Evolutionary conservation across 2,113 vertebrate genomes (phyloP).

Genomic region (Turnix velox): DNA sequence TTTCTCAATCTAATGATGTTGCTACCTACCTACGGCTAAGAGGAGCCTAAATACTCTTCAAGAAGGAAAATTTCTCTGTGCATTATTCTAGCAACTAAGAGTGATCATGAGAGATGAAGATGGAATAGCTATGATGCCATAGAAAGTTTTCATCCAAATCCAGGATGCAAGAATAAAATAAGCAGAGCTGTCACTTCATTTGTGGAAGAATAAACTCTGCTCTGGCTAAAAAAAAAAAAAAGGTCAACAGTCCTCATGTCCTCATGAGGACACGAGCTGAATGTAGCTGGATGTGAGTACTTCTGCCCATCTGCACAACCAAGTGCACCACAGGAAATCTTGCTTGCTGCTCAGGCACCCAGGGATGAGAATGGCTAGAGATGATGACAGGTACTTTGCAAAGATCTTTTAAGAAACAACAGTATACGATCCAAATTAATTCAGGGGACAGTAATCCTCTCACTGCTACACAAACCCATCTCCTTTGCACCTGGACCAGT

Average conservation of each 20-base stretch:
- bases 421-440: neutral
- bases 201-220: neutral
- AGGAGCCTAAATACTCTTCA: neutral
- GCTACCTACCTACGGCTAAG: neutral
- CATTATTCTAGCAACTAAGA: neutral
- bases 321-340: neutral
- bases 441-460: neutral
- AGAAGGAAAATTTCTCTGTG: neutral
- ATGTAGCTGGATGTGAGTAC: neutral
- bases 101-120: neutral
- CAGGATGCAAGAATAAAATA: neutral
- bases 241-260: neutral
- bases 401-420: neutral
- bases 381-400: neutral
- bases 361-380: neutral
- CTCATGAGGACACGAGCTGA: neutral
- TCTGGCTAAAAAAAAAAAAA: neutral
- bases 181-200: neutral
- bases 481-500: neutral
- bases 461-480: neutral
- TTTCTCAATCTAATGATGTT: neutral
- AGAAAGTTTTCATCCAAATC: neutral
- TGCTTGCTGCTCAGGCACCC: neutral
- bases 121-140: neutral
- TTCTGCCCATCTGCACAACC: neutral